Conservation (phyloP, 2,113 vertebrate genomes). For the Datnioides undecimradiatus region DNA sequence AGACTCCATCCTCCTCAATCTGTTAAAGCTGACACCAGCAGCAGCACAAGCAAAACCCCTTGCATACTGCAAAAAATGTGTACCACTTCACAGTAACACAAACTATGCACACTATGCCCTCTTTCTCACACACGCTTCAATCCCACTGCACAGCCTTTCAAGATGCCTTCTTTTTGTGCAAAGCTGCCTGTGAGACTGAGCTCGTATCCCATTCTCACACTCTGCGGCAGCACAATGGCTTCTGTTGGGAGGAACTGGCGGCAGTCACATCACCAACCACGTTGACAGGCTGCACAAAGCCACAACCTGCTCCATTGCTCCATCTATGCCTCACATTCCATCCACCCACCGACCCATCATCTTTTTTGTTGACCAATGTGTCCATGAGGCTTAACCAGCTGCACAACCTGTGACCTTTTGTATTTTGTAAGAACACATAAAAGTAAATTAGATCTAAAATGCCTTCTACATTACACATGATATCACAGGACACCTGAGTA, state of each 20-base stretch:
- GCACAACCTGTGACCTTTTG: slow-evolving; percentile 19
- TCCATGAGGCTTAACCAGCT: slow-evolving; percentile 30
- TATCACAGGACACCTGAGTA: neutral
- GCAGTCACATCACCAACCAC: slow-evolving; percentile 31
- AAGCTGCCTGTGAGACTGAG: slow-evolving; percentile 57
- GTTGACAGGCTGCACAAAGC: slow-evolving; percentile 51
- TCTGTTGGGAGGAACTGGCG: slow-evolving; percentile 36
- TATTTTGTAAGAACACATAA: slow-evolving; percentile 11
- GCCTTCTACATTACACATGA: neutral
- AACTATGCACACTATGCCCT: slow-evolving; percentile 7
- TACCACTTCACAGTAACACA: neutral
- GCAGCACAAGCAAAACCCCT: slow-evolving; percentile 17
- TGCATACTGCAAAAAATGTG: slow-evolving; percentile 5
- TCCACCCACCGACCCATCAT: slow-evolving; percentile 36
- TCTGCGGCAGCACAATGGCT: slow-evolving; percentile 62
- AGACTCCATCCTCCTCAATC: neutral
- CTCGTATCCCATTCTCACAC: slow-evolving; percentile 53
- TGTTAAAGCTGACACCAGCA: neutral
- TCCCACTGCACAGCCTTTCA: slow-evolving; percentile 47
- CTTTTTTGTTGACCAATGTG: slow-evolving; percentile 34
- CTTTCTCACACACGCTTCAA: slow-evolving; percentile 29
- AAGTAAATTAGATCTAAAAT: neutral
- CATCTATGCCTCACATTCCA: slow-evolving; percentile 18
- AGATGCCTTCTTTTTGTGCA: slow-evolving; percentile 52
- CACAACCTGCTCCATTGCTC: slow-evolving; percentile 10